phyloP scores from a whole-genome alignment of 2,113 vertebrate genomes.

The Halcyon senegalensis region DNA sequence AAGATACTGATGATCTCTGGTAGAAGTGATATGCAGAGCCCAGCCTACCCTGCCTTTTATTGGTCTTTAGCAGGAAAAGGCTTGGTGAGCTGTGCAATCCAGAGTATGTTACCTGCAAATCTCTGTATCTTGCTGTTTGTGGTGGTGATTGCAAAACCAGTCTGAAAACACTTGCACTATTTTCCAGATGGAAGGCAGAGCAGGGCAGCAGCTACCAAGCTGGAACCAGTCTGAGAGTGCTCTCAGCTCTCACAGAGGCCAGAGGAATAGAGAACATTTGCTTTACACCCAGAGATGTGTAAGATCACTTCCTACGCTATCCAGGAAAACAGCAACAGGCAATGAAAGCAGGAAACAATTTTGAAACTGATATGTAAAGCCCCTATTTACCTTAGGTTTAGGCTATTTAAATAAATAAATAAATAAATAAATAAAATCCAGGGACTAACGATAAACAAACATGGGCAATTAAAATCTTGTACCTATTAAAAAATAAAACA shows the following conservation, averaged over 20 bases:
- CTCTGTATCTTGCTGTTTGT: neutral
- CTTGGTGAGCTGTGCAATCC: neutral
- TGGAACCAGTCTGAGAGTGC: neutral
- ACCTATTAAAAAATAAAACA: neutral
- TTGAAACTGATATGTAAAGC: neutral
- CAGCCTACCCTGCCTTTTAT: neutral
- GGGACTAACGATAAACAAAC: neutral
- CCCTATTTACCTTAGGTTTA: neutral
- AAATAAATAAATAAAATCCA: neutral
- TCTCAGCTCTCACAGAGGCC: neutral
- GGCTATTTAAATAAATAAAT: neutral
- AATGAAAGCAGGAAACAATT: neutral
- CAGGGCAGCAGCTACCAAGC: neutral
- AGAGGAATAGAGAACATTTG: neutral
- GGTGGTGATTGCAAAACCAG: neutral
- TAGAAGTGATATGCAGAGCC: neutral
- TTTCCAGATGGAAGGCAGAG: neutral
- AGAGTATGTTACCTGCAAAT: neutral
- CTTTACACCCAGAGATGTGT: neutral
- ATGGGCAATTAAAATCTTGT: neutral
- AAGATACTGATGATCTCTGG: neutral
- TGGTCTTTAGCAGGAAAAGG: neutral
- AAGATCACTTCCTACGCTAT: accelerated
- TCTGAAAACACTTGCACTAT: neutral
- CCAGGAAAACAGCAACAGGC: neutral